Conservation (phyloP, 2,113 vertebrate genomes). For the Nicator chloris region DNA sequence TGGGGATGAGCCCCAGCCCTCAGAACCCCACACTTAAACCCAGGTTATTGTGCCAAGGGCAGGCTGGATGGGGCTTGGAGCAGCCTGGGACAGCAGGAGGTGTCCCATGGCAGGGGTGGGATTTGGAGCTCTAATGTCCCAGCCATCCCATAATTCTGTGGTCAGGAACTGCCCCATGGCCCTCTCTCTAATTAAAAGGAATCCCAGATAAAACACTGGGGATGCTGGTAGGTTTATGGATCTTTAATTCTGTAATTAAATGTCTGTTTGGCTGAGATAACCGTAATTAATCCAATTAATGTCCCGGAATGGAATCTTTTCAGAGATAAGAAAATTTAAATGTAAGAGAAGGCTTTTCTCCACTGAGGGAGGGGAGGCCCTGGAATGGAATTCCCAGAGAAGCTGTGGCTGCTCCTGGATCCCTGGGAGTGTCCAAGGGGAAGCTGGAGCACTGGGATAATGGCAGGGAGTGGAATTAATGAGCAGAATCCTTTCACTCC, state of each 20-base stretch:
- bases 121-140: background rate
- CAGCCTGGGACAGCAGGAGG: accelerated
- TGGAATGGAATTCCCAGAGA: background rate
- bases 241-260: background rate
- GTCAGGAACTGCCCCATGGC: background rate
- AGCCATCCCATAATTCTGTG: accelerated
- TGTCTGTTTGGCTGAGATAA: background rate
- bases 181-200: too few relatives aligned
- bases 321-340: background rate
- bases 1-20: background rate
- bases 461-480: background rate
- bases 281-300: background rate
- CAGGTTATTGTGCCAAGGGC: background rate
- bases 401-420: background rate
- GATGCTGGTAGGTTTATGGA: background rate
- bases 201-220: background rate
- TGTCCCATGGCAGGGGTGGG: background rate
- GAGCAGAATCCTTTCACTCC: background rate
- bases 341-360: background rate
- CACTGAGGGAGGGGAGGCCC: background rate
- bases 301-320: background rate
- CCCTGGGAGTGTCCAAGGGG: background rate
- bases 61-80: background rate
- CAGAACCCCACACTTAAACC: background rate
- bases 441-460: background rate